phyloP scores from a whole-genome alignment of 1,140 invertebrate species.

The Palaemon carinicauda region DNA sequence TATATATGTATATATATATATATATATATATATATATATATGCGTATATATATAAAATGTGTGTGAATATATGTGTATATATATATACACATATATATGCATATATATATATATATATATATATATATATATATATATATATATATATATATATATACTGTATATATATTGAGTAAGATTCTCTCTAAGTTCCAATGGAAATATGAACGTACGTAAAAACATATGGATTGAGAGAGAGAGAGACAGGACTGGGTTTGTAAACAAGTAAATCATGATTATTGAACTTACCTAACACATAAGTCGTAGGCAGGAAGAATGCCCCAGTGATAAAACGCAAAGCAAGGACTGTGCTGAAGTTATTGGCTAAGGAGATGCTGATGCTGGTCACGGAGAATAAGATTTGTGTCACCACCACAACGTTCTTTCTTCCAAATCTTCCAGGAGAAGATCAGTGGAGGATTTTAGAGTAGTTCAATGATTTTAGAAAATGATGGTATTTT shows the following conservation, averaged over 20 bases:
- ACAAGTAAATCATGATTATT: too few relatives aligned
- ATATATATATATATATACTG: too few relatives aligned
- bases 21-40: not conserved
- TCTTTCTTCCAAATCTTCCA: not conserved
- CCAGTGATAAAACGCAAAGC: slow-evolving; percentile 15
- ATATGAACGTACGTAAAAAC: too few relatives aligned
- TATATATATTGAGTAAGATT: too few relatives aligned
- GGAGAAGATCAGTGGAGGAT: too few relatives aligned
- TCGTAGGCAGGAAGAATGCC: not conserved
- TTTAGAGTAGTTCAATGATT: too few relatives aligned
- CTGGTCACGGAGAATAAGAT: not conserved
- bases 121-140: too few relatives aligned
- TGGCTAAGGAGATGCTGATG: not conserved
- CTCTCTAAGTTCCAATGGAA: too few relatives aligned
- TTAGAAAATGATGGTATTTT: too few relatives aligned
- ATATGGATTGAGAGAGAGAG: too few relatives aligned
- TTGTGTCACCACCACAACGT: slow-evolving; percentile 19
- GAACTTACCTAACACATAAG: slow-evolving; percentile 7
- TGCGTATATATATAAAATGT: not conserved
- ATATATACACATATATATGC: not conserved
- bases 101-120: too few relatives aligned
- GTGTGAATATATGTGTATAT: not conserved
- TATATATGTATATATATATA: not conserved
- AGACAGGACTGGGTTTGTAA: too few relatives aligned
- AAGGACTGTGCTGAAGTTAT: not conserved